These are phyloP conservation scores for Cynocephalus volans DNA, from an alignment of 2,113 vertebrate species.

Conservation along the genomic window DNA sequence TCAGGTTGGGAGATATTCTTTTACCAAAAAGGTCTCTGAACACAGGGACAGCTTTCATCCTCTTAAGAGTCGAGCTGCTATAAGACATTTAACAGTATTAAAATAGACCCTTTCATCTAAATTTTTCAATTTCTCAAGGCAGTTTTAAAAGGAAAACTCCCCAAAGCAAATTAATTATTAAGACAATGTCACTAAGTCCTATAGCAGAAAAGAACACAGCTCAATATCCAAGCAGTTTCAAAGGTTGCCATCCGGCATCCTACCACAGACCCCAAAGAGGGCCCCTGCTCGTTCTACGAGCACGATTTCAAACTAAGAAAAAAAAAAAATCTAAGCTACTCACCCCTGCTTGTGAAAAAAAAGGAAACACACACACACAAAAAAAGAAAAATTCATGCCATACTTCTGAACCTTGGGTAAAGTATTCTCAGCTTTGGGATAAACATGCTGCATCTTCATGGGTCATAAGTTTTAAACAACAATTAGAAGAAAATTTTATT, in stretches of 20 bases:
- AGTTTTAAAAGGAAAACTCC: neutral
- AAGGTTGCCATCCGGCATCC: neutral
- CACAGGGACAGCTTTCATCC: neutral
- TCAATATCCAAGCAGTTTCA: neutral
- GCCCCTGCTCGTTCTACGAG: neutral
- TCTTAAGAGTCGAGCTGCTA: neutral
- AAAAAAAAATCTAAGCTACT: neutral
- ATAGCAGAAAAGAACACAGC: neutral
- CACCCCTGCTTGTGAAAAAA: neutral
- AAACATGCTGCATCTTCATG: neutral
- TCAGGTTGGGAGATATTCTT: neutral
- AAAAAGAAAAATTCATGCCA: neutral
- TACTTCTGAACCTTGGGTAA: neutral
- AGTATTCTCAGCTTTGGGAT: neutral
- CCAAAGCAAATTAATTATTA: conserved; percentile 8
- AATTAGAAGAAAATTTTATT: neutral
- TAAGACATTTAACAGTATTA: neutral
- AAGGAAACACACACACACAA: neutral
- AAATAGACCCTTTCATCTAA: neutral
- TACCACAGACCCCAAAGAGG: neutral
- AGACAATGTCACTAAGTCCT: neutral
- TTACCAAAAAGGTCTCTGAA: neutral
- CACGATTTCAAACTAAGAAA: neutral
- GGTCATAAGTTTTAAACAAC: neutral
- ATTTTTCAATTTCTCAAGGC: neutral